These are phyloP conservation scores for Varroa destructor DNA, from an alignment of 1,140 invertebrate genomes.

Conservation along the genomic window DNA sequence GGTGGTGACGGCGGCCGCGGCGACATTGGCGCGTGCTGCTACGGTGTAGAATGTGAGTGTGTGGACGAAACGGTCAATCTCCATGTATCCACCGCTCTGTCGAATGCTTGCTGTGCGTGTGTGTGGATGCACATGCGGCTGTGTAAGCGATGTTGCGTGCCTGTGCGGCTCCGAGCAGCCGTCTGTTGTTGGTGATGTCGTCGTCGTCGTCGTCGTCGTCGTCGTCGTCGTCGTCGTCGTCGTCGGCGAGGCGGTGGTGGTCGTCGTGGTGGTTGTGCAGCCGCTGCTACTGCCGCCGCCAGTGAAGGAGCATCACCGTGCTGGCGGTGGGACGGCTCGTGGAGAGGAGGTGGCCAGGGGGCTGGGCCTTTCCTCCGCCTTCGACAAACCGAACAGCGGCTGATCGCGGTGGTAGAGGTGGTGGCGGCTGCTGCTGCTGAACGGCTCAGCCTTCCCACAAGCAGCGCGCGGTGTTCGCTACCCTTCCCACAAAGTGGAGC, in stretches of 20 bases:
- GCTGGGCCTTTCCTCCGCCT: slow-evolving; percentile 14
- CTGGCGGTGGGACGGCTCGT: slow-evolving; percentile 26
- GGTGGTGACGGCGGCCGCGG: not conserved
- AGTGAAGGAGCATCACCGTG: not conserved
- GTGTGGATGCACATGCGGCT: too few species aligned
- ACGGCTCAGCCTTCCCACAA: too few species aligned
- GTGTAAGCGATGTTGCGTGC: too few species aligned
- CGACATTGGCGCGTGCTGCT: not conserved
- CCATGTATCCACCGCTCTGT: too few species aligned
- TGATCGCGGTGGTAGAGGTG: too few species aligned
- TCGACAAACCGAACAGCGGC: too few species aligned
- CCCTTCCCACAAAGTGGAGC: too few species aligned
- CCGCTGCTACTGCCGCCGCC: slow-evolving; percentile 5
- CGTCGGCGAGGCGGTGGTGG: not conserved
- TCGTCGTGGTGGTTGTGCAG: slow-evolving; percentile 1
- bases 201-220: not conserved
- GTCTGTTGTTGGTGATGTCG: slow-evolving; percentile 14
- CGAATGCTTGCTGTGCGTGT: too few species aligned
- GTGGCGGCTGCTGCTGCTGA: too few species aligned
- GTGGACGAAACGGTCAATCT: too few species aligned
- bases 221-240: not conserved
- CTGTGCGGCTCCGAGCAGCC: too few species aligned
- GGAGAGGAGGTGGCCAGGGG: slow-evolving; percentile 26
- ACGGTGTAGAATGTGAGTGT: not conserved
- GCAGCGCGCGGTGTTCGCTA: too few species aligned